These are phyloP conservation scores for Rhynchotus rufescens DNA, from an alignment of 2,797 vertebrate species.

Conservation along the genomic window DNA sequence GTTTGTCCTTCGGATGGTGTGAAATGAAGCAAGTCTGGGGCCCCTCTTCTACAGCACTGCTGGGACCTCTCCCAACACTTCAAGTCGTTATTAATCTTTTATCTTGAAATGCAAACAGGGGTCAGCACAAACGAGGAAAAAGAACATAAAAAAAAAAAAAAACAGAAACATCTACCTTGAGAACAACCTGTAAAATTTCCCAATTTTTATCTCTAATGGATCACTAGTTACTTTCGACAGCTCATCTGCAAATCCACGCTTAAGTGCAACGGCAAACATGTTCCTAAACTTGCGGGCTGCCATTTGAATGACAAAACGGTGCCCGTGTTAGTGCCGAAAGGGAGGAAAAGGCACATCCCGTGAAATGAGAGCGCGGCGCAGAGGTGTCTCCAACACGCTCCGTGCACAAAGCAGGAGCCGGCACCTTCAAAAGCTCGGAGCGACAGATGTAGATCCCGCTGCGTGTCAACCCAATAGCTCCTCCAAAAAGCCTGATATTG, in stretches of 20 bases:
- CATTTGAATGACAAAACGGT: background rate
- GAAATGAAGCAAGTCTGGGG: background rate
- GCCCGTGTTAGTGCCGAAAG: background rate
- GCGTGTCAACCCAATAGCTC: background rate
- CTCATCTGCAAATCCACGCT: background rate
- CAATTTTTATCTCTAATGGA: background rate
- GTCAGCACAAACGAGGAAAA: background rate
- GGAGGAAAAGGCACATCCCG: background rate
- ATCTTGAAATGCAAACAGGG: background rate
- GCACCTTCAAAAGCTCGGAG: background rate
- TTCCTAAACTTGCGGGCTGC: background rate
- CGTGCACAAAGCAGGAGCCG: rapidly evolving
- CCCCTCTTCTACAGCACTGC: background rate
- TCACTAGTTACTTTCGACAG: background rate
- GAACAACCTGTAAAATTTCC: background rate
- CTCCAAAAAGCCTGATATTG: background rate
- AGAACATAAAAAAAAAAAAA: background rate
- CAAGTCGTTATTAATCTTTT: background rate
- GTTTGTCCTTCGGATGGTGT: background rate
- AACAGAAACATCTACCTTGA: background rate
- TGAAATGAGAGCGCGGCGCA: background rate
- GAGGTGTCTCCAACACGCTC: background rate
- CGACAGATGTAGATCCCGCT: background rate
- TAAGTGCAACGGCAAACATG: background rate
- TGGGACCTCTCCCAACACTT: background rate